Evolutionary conservation across 1,140 invertebrate species (phyloP).

Genomic region (Cataglyphis hispanica): DNA sequence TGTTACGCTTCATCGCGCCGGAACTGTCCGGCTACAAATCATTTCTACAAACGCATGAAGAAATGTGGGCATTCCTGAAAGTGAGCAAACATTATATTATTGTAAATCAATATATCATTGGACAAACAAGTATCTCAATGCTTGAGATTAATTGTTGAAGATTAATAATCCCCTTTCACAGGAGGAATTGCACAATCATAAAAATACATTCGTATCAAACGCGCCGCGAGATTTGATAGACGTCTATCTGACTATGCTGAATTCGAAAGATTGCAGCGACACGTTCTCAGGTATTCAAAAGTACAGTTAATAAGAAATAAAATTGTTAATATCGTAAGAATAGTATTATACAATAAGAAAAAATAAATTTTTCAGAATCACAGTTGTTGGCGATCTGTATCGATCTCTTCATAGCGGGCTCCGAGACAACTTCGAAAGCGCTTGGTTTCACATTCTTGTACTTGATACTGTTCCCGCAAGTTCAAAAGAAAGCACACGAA

Average conservation of each 20-base stretch:
- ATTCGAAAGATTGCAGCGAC: conserved; percentile 74
- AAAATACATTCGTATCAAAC: conserved; percentile 88
- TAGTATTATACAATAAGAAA: conserved; percentile 17
- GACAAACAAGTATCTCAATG: background rate
- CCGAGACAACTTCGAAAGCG: conserved; percentile 93
- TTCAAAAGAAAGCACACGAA: conserved; percentile 92
- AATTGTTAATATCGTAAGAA: background rate
- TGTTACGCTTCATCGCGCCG: conserved; percentile 91
- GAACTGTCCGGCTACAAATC: conserved; percentile 92
- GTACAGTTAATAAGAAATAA: background rate
- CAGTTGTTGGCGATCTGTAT: conserved; percentile 92
- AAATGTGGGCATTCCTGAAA: conserved; percentile 90
- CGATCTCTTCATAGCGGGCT: conserved; percentile 94
- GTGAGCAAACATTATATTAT: conserved; percentile 75
- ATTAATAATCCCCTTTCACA: conserved; percentile 67
- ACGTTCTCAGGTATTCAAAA: conserved; percentile 72
- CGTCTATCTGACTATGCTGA: conserved; percentile 89
- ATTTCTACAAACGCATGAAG: conserved; percentile 90
- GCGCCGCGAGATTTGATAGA: conserved; percentile 94
- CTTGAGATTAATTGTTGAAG: background rate
- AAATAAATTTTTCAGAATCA: conserved; percentile 85
- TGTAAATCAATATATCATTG: background rate
- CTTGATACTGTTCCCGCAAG: conserved; percentile 91
- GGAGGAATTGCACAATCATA: conserved; percentile 92
- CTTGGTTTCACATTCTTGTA: conserved; percentile 93